phyloP scores from a whole-genome alignment of 1,140 invertebrate species.

The Coptotermes formosanus region DNA sequence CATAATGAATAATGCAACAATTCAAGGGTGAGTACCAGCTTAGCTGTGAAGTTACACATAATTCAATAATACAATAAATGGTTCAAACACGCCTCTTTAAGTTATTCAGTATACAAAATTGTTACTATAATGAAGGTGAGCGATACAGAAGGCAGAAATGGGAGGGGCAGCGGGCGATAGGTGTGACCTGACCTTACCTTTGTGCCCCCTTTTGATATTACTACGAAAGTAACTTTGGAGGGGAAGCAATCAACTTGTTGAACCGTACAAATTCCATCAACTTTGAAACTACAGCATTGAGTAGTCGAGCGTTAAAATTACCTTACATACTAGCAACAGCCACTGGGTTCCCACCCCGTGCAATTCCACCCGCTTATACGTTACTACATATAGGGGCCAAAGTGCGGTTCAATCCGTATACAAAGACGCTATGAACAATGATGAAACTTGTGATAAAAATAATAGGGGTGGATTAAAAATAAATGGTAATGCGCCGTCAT shows the following conservation, averaged over 20 bases:
- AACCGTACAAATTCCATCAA: constrained; percentile 15
- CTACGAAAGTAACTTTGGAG: constrained; percentile 11
- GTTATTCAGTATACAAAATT: background rate
- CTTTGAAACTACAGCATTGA: constrained; percentile 24
- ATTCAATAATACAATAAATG: background rate
- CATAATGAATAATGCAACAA: background rate
- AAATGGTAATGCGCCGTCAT: background rate
- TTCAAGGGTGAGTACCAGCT: background rate
- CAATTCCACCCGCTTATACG: background rate
- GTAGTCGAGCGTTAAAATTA: constrained; percentile 25
- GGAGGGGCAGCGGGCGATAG: background rate
- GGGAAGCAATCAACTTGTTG: constrained; percentile 25
- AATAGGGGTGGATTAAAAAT: background rate
- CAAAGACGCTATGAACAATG: background rate
- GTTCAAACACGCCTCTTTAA: background rate
- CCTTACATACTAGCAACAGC: constrained; percentile 10
- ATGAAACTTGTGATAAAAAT: background rate
- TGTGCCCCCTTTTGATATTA: constrained; percentile 2
- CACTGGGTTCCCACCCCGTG: background rate
- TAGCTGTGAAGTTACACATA: background rate
- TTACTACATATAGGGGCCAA: background rate
- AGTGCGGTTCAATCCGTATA: background rate
- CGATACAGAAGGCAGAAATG: background rate
- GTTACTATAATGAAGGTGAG: background rate
- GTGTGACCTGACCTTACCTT: background rate